Conservation (phyloP, 2,888 invertebrate species). For the Gastracanthus pulcherrimus region DNA sequence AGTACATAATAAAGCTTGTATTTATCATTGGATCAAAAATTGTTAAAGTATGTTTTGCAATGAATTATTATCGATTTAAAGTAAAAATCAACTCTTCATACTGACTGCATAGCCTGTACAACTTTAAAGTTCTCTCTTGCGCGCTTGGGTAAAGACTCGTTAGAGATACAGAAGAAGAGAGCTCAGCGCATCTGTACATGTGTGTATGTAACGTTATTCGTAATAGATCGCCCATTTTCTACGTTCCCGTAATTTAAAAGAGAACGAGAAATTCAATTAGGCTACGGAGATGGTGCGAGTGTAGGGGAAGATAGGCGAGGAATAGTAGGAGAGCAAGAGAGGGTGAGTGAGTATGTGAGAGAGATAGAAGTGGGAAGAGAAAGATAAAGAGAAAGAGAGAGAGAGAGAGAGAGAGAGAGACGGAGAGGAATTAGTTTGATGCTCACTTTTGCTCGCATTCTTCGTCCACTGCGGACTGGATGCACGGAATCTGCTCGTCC, state of each 20-base stretch:
- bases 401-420: background rate
- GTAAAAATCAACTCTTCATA: too few species aligned
- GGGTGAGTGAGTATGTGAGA: background rate
- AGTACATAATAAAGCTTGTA: too few species aligned
- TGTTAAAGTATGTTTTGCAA: too few species aligned
- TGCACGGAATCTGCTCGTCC: background rate
- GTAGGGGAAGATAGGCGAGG: too few species aligned
- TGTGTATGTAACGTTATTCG: constrained; percentile 41
- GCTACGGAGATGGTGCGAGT: too few species aligned
- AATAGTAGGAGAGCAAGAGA: background rate
- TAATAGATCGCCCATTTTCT: constrained; percentile 56
- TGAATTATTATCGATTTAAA: too few species aligned
- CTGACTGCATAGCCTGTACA: too few species aligned
- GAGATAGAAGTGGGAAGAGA: background rate
- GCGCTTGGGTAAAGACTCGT: constrained; percentile 11
- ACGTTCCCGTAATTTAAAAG: constrained; percentile 59
- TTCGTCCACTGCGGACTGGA: background rate
- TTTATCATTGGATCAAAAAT: too few species aligned
- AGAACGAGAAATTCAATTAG: constrained; percentile 61
- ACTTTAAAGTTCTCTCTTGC: too few species aligned
- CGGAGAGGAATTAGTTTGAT: constrained; percentile 29
- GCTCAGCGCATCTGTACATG: background rate
- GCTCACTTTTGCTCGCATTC: constrained; percentile 18
- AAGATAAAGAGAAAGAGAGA: background rate
- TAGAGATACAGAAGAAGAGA: background rate